Base-by-base conservation (phyloP, 2,888 invertebrate species). In the Epinotia bilunana region DNA sequence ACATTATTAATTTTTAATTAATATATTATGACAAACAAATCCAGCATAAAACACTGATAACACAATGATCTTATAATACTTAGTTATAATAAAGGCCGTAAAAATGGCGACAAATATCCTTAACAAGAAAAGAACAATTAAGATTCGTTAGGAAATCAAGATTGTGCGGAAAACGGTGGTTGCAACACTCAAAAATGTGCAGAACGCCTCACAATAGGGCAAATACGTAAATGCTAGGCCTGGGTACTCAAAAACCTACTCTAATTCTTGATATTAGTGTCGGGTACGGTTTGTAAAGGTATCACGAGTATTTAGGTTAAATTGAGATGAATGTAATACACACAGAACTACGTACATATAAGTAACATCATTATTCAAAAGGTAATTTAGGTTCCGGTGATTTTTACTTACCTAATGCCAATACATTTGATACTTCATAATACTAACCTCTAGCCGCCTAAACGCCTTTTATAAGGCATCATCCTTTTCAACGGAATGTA, bases 21-120 rank as follows among this genome's bases (percentile, higher is more conserved):
- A 58, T 74, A 58, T 74, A 70, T 74, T 74, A 70, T 70, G 69
- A 74, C 74, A 74, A 74, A 74, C 69, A 74, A 74, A 74, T 63
- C 43, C 62, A 74, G 74, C 49, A 74, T 33, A 64, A 74, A 64
- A 65, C 72, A 74, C 69, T 70, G 69, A 49, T 70, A 74, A 74
- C 74, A 58, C 68, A 69, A 69, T 23, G 49, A 74, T 28, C 53
- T 53, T 53, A 53, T n/a, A 53, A 53, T 53, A n/a, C n/a, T n/a
- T n/a, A 53, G 53, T 63, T 69, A 58, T 12, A 69, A 69, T 57
- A 58, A 65, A 23, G 13, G 64, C n/a, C 64, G 23, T 28, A 49
- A 16, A 18, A 49, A 65, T 12, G 65, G 28, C 28, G 69, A 46
- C 53, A 46, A 46, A 63, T 55, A 61, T 55, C 0, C 58, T n/a